These are phyloP conservation scores for Marronus borbonicus DNA, from an alignment of 2,888 invertebrate genomes.

Conservation along the genomic window DNA sequence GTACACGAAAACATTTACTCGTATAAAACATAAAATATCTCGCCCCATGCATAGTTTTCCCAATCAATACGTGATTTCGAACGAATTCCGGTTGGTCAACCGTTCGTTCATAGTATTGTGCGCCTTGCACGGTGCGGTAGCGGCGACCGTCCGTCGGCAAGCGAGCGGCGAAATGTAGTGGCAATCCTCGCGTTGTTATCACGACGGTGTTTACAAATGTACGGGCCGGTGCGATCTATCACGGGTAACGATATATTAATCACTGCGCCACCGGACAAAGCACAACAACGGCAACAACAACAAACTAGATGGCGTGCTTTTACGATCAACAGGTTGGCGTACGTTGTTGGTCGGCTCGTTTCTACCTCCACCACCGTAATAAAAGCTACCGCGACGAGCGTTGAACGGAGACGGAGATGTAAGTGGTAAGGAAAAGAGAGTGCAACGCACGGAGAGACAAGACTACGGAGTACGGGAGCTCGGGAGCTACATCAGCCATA, in stretches of 20 bases:
- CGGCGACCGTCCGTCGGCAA: not conserved
- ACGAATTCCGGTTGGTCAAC: too few relatives aligned
- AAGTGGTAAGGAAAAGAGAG: not conserved
- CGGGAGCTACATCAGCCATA: not conserved
- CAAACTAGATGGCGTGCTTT: constrained; percentile 54
- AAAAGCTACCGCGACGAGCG: not conserved
- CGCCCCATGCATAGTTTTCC: too few relatives aligned
- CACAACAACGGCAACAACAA: constrained; percentile 47
- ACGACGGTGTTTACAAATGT: constrained; percentile 56
- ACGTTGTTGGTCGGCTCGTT: constrained; percentile 4
- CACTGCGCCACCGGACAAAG: constrained; percentile 54
- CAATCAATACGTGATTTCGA: too few relatives aligned
- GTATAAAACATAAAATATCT: too few relatives aligned
- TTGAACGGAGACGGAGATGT: not conserved
- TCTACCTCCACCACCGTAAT: not conserved
- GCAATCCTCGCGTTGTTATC: constrained; percentile 47
- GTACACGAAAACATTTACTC: too few relatives aligned
- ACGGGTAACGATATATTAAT: constrained; percentile 55
- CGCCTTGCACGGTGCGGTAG: not conserved
- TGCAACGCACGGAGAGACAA: not conserved
- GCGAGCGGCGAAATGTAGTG: constrained; percentile 19
- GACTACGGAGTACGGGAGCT: constrained; percentile 3
- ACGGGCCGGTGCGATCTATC: constrained; percentile 54
- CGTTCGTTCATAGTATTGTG: too few relatives aligned
- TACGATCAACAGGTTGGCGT: constrained; percentile 52